A percentile compares a stretch with the other conserved stretches of the same genome.
Evolutionary conservation across 2,797 vertebrate genomes (phyloP).

Genomic region (Fistularia commersonii): DNA sequence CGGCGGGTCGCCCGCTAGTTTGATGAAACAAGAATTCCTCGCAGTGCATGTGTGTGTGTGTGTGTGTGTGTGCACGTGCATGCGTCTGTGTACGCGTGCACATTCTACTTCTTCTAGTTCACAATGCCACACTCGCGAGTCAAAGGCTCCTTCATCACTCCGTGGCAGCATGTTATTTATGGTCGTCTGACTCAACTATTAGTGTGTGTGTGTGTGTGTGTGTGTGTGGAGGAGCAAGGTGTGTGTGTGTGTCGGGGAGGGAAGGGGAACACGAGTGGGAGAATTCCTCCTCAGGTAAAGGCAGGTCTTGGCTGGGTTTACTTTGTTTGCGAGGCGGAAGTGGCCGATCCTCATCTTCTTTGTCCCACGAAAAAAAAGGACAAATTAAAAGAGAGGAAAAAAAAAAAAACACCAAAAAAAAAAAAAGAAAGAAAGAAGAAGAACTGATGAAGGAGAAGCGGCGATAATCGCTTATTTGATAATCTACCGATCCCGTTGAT

Average conservation of each 20-base stretch:
- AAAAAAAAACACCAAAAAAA: no score
- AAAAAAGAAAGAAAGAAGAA: no score
- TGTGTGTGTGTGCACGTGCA: conserved; percentile 14
- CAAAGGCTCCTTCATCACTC: conserved; percentile 49
- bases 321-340: no score
- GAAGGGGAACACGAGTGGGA: conserved; percentile 2
- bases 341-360: no score
- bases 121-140: conserved; percentile 45
- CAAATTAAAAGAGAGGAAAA: no score
- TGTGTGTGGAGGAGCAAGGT: neutral
- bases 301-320: no score
- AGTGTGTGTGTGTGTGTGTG: conserved; percentile 9
- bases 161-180: conserved; percentile 43
- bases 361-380: no score
- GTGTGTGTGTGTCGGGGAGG: no score
- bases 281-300: conserved; percentile 51
- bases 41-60: no score
- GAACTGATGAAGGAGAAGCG: no score
- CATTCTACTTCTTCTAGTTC: conserved; percentile 42
- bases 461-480: no score
- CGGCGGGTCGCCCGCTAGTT: conserved; percentile 26
- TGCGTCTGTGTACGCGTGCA: conserved; percentile 21
- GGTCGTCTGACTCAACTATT: conserved; percentile 26
- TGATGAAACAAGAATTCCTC: conserved; percentile 56
- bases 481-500: no score